phyloP scores from a whole-genome alignment of 2,797 vertebrate species.

The Carapus acus region DNA sequence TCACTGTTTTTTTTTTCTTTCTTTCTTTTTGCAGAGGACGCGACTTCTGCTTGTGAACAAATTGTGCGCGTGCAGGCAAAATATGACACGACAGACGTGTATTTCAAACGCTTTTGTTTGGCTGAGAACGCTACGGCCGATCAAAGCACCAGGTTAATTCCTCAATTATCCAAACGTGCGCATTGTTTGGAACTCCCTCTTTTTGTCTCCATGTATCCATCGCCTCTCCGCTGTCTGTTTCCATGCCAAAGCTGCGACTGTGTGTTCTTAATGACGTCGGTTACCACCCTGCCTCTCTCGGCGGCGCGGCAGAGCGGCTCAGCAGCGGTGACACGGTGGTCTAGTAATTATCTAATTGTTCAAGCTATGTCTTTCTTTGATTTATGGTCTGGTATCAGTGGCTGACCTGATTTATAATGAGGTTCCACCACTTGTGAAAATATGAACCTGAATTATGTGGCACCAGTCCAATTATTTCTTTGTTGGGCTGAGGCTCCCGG shows the following conservation, averaged over 20 bases:
- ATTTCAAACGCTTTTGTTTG: constrained; percentile 6
- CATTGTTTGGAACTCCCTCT: constrained; percentile 14
- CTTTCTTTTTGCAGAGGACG: constrained; percentile 23
- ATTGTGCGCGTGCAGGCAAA: too few relatives aligned
- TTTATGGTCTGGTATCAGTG: constrained; percentile 91
- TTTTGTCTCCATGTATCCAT: constrained; percentile 23
- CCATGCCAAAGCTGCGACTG: constrained; percentile 45
- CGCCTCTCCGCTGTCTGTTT: constrained; percentile 37
- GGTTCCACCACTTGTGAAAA: constrained; percentile 78
- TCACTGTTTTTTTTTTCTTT: too few relatives aligned
- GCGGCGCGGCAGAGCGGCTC: constrained; percentile 71
- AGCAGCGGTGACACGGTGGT: constrained; percentile 76
- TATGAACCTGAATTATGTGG: constrained; percentile 77
- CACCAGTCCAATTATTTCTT: constrained; percentile 78
- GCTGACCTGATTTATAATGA: constrained; percentile 93
- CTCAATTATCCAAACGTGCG: constrained; percentile 1
- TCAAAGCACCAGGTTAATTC: constrained; percentile 17
- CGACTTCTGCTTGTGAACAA: neutral
- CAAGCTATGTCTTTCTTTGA: constrained; percentile 85
- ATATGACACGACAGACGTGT: too few relatives aligned
- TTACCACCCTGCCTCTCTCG: constrained; percentile 35
- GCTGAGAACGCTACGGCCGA: neutral
- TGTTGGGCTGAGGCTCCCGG: constrained; percentile 59
- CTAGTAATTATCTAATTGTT: constrained; percentile 97
- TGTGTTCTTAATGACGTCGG: constrained; percentile 32